Evolutionary conservation across 2,888 invertebrate species (phyloP).

Genomic region (Agrotis exclamationis): DNA sequence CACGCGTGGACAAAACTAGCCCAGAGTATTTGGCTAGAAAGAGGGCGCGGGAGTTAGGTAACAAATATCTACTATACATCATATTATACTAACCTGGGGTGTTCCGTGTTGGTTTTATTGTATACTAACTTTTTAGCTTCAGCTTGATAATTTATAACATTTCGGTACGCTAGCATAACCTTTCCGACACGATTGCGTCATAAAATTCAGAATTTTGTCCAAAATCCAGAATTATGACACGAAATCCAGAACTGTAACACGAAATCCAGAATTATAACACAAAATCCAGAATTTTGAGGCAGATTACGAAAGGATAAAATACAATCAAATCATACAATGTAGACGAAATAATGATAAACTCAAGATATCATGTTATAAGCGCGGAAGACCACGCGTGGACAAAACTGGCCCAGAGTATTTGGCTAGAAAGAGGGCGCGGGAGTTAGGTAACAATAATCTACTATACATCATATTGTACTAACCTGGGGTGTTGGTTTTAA

Average conservation of each 20-base stretch:
- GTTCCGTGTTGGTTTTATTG: constrained; percentile 1
- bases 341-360: too few species aligned
- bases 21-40: constrained; percentile 86
- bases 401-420: constrained; percentile 86
- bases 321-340: too few species aligned
- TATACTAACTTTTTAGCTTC: constrained; percentile 21
- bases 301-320: too few species aligned
- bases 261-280: neutral
- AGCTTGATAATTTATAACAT: neutral
- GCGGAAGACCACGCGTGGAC: constrained; percentile 85
- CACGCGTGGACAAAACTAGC: constrained; percentile 86
- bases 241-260: neutral
- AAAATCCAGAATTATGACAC: neutral
- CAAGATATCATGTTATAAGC: too few species aligned
- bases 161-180: neutral
- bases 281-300: neutral
- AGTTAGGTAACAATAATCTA: constrained; percentile 75
- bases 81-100: constrained; percentile 9
- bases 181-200: neutral
- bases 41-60: constrained; percentile 82
- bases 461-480: neutral
- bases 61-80: constrained; percentile 15
- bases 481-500: constrained; percentile 8
- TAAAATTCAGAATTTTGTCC: neutral
- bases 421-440: constrained; percentile 82